Evolutionary conservation across 2,888 invertebrate genomes (phyloP).

Genomic region (Protonemura montana): DNA sequence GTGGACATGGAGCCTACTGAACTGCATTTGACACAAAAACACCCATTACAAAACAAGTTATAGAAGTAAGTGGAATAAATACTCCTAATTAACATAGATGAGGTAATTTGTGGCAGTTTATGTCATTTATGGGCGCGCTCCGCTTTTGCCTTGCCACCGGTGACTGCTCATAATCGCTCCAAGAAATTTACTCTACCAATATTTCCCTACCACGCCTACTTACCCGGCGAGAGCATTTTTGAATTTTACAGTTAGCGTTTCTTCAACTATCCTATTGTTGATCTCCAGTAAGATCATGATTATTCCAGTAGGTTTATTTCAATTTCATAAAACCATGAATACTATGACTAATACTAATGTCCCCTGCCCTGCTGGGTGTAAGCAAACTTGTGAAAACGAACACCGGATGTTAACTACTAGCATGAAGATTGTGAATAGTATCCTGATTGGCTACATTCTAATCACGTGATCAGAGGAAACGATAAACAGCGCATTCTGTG

Average conservation of each 20-base stretch:
- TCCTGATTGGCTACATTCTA: slow-evolving; percentile 42
- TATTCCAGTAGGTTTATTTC: slow-evolving; percentile 15
- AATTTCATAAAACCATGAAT: slow-evolving; percentile 49
- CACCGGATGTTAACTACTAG: slow-evolving; percentile 46
- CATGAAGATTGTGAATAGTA: slow-evolving; percentile 41
- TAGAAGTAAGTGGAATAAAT: neutral
- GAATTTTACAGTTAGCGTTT: slow-evolving; percentile 57
- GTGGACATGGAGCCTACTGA: too few relatives aligned
- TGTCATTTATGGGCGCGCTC: slow-evolving; percentile 43
- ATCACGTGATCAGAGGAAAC: slow-evolving; percentile 44
- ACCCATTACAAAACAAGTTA: neutral
- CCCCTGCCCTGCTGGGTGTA: slow-evolving; percentile 47
- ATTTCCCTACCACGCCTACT: slow-evolving; percentile 60
- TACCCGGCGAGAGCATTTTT: slow-evolving; percentile 79
- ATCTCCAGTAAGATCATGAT: slow-evolving; percentile 89
- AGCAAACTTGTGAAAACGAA: slow-evolving; percentile 31
- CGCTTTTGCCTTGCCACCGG: slow-evolving; percentile 44
- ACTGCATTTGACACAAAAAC: neutral
- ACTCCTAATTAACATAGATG: neutral
- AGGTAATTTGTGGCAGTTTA: neutral
- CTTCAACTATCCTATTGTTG: slow-evolving; percentile 98
- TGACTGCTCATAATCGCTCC: slow-evolving; percentile 23
- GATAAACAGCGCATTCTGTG: slow-evolving; percentile 1
- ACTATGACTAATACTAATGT: slow-evolving; percentile 46
- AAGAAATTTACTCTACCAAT: neutral